Evolutionary conservation across 2,113 vertebrate genomes (phyloP).

Genomic region (Piaya cayana): DNA sequence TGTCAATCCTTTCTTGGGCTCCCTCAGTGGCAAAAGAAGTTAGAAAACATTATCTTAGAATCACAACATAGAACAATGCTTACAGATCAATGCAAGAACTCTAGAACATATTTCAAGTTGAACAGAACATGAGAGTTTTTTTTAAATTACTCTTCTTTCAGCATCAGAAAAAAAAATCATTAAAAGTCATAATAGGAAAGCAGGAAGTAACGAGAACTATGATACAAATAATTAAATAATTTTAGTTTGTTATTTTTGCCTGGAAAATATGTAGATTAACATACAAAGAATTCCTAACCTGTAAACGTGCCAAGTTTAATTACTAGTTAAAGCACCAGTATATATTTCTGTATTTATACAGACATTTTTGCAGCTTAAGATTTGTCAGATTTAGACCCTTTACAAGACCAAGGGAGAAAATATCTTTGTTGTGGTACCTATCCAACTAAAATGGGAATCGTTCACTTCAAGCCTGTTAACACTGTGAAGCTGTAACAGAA

Average conservation of each 20-base stretch:
- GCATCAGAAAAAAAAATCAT: accelerated
- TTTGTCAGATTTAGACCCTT: background rate
- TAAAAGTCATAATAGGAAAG: background rate
- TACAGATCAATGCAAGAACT: background rate
- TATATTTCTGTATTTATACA: background rate
- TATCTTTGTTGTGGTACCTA: background rate
- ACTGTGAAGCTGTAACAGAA: background rate
- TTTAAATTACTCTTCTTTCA: background rate
- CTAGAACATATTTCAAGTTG: background rate
- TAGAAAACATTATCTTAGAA: background rate
- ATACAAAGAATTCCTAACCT: background rate
- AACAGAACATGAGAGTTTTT: background rate
- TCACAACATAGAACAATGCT: background rate
- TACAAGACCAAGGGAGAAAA: background rate
- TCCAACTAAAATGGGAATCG: background rate
- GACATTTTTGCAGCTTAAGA: background rate
- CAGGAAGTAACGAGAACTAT: background rate
- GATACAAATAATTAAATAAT: background rate
- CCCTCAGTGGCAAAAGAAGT: constrained; percentile 76
- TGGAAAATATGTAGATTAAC: background rate
- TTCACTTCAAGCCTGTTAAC: background rate
- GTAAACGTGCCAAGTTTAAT: background rate
- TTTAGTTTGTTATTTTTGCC: background rate
- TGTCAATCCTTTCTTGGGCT: constrained; percentile 93
- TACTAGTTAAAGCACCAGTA: background rate